Base-by-base conservation (phyloP, 2,797 vertebrate species). In the Manis javanica region DNA sequence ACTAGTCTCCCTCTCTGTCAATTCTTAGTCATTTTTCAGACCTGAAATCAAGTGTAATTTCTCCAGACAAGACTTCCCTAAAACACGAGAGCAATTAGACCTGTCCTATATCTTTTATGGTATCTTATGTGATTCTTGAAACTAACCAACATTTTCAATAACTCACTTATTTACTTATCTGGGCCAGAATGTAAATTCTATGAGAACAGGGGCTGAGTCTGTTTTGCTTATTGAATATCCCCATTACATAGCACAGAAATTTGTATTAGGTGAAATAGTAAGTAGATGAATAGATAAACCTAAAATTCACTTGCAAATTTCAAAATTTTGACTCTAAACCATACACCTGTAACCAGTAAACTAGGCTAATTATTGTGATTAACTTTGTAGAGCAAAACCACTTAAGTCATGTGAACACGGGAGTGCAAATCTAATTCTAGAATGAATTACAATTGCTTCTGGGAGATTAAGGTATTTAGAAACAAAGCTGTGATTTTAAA, bases 401-500 rank as follows among this genome's bases (percentile, higher is more conserved):
- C 3, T 63, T 57, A 85, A 9, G 68, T 95, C n/a, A 49, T 15
- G 11, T 64, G 46, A 21, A 61, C 5, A 9, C 4, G 29, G 5
- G 15, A 55, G 3, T 2, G 42, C 12, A 83, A 49, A 88, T 95
- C 24, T 68, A 95, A 79, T 82, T 96, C 61, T 53, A 77, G 18
- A 10, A 64, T 64, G 64, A 92, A 24, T 86, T 88, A 57, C 9
- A 66, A 14, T 79, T 96, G 55, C 37, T 93, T 11, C 19, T 9
- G 16, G 12, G n/a, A 96, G 74, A 94, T 71, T 83, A 86, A 77
- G 59, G 2, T 29, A 85, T 68, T 87, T 91, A 68, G 75, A 88
- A 95, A 18, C 24, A 90, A 7, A 78, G 12, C 9, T 72, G 90
- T 63, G 14, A 69, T 68, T 94, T 91, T 61, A 81, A 96, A 96